Conservation (phyloP, 2,888 invertebrate genomes). For the Drosophila cracens region DNA sequence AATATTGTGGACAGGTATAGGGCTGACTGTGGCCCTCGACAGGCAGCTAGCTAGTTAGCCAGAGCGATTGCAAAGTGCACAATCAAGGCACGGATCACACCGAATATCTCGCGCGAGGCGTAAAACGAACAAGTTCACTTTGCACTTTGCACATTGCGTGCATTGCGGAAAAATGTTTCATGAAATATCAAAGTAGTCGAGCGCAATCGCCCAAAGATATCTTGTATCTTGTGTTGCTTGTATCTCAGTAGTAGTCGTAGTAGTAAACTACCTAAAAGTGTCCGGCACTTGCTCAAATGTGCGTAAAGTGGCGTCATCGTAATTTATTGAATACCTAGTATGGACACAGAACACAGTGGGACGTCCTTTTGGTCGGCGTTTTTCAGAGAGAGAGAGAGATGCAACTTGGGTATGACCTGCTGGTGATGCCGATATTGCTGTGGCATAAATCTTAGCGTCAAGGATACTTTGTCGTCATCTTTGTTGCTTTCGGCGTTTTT, state of each 20-base stretch:
- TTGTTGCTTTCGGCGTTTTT: conserved; percentile 75
- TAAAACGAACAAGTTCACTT: conserved; percentile 71
- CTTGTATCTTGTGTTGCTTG: conserved; percentile 63
- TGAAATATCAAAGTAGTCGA: conserved; percentile 61
- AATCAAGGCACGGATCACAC: conserved; percentile 26
- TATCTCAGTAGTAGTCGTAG: conserved; percentile 33
- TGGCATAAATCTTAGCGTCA: conserved; percentile 80
- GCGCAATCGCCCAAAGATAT: conserved; percentile 69
- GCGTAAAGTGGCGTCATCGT: conserved; percentile 82
- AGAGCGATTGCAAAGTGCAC: conserved; percentile 17
- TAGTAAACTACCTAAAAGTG: conserved; percentile 73
- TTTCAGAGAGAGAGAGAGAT: conserved; percentile 24
- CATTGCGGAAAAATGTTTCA: conserved; percentile 10
- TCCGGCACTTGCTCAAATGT: conserved; percentile 80
- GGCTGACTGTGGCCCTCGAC: neutral
- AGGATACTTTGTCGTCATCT: conserved; percentile 81
- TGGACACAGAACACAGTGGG: conserved; percentile 73
- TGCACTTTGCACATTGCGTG: conserved; percentile 78
- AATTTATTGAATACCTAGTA: conserved; percentile 77
- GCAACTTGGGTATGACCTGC: conserved; percentile 31
- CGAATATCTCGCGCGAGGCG: conserved; percentile 61
- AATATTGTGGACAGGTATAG: conserved; percentile 46
- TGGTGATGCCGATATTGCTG: conserved; percentile 25
- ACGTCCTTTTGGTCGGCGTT: conserved; percentile 71
- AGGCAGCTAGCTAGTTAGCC: conserved; percentile 1